Evolutionary conservation across 2,113 vertebrate species (phyloP).

Genomic region (Callorhinus ursinus): DNA sequence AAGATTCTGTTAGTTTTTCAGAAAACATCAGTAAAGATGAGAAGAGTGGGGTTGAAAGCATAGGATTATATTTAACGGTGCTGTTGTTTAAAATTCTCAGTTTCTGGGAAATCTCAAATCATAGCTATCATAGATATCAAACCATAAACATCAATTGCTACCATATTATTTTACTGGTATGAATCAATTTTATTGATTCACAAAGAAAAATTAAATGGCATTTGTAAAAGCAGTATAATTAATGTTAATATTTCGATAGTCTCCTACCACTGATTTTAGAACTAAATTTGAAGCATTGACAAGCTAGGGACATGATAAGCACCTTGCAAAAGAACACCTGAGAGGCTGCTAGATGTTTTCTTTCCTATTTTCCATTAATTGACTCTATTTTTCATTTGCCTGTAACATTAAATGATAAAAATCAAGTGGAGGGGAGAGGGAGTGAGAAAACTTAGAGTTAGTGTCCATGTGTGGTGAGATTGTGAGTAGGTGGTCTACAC

Average conservation of each 20-base stretch:
- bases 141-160: background rate
- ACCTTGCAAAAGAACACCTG: background rate
- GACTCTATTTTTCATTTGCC: background rate
- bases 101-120: background rate
- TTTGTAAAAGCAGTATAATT: background rate
- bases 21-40: background rate
- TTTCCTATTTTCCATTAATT: background rate
- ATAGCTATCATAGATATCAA: background rate
- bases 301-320: too few species aligned
- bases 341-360: background rate
- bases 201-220: background rate
- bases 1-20: background rate
- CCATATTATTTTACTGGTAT: background rate
- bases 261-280: background rate
- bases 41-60: background rate
- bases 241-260: background rate
- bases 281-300: background rate
- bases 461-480: slow-evolving; percentile 7
- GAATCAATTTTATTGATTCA: background rate
- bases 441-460: background rate
- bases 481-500: slow-evolving; percentile 70
- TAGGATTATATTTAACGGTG: background rate
- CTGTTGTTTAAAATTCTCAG: background rate
- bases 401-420: slow-evolving; percentile 13
- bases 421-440: background rate